phyloP scores from a whole-genome alignment of 2,113 vertebrate species.

The Zosterops japonicus region DNA sequence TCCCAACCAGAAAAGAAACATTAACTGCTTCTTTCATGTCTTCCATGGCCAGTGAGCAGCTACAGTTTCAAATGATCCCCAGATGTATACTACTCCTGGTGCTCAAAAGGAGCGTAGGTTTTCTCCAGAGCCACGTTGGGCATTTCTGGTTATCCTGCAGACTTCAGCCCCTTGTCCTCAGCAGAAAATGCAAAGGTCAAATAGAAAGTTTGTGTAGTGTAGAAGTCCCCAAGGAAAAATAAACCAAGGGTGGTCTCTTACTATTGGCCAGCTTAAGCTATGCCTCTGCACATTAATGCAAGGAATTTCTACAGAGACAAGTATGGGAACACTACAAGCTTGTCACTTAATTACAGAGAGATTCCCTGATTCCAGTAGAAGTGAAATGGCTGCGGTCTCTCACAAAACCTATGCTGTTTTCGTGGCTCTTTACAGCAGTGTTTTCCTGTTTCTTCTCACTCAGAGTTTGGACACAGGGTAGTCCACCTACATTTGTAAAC shows the following conservation, averaged over 20 bases:
- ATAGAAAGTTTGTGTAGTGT: not conserved
- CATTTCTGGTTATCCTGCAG: slow-evolving; percentile 29
- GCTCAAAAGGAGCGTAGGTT: not conserved
- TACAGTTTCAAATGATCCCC: slow-evolving; percentile 31
- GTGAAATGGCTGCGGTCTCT: not conserved
- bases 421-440: not conserved
- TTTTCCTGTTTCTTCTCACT: not conserved
- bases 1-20: slow-evolving; percentile 22
- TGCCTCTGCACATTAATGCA: slow-evolving; percentile 17
- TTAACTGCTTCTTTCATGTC: slow-evolving; percentile 33
- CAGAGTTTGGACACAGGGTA: not conserved
- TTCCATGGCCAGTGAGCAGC: slow-evolving; percentile 8
- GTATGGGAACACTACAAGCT: slow-evolving; percentile 9
- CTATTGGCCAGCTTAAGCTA: slow-evolving; percentile 20
- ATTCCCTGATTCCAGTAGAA: not conserved
- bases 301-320: slow-evolving; percentile 34
- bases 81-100: not conserved
- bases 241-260: slow-evolving; percentile 51
- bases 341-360: not conserved
- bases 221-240: slow-evolving; percentile 57
- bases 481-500: not conserved
- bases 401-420: not conserved
- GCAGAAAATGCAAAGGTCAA: slow-evolving; percentile 53
- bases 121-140: not conserved
- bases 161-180: slow-evolving; percentile 18